Base-by-base conservation (phyloP, 2,113 vertebrate genomes). In the Epinephelus cyanopodus region DNA sequence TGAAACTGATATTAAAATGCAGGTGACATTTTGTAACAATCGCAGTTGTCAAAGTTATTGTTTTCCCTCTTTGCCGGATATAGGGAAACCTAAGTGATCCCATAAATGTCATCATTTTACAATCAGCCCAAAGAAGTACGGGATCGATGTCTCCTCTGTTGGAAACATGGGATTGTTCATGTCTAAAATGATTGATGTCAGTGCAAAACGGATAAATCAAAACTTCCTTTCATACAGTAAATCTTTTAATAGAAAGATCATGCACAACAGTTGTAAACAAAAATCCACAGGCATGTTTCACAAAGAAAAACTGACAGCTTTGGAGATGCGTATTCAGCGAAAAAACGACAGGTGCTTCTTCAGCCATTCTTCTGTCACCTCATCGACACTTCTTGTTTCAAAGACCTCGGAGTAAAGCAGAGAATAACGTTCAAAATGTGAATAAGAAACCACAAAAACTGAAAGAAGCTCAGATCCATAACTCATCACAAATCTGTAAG, bases 331-430 rank as follows among this genome's bases (percentile, higher is more conserved):
- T 14, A 6, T 60, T 95, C 56, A 96, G 66, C 92, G 93, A 61
- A 96, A 97, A 62, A 95, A 95, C 0, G 92, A 62, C 56, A 97
- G 79, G 17, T 95, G 94, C 15, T 94, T 92, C 74, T 92, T 95
- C 63, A 96, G 94, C 96, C 96, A 96, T 29, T 95, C 92, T 72
- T 96, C 96, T 0, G 95, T 94, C 78, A 97, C 80, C 37, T 96
- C 96, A 5, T 96, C 95, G 0, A 91, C 85, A 37, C 93, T 95
- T 56, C 95, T 90, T 13, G 93, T 95, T 88, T 96, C 96, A 81
- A 97, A 96, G 42, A 95, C 92, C 96, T 96, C 27, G 27, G 50
- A 68, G 25, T 3, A 50, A 78, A 82, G 17, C 15, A 67, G 15
- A 83, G 3, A 56, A 29, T 8, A 2, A 48, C 11, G 42, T 10